Percentiles rank a stretch among this genome's conserved stretches.
phyloP scores from a whole-genome alignment of 2,888 invertebrate species.

The Megalurothrips usitatus region DNA sequence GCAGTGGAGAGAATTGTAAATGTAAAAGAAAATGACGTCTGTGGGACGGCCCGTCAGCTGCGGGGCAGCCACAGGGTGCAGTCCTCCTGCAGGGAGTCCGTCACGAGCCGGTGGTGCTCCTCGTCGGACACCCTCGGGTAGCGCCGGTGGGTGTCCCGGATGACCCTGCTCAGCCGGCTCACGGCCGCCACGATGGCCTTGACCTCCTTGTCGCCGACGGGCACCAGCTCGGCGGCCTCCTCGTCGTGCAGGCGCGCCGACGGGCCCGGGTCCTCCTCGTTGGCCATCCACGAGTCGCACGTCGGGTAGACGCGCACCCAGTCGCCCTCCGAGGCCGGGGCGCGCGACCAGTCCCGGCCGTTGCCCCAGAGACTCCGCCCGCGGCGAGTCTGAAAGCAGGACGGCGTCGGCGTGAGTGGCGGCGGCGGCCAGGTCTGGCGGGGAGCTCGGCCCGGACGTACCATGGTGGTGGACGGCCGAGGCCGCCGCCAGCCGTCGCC shows the following conservation, averaged over 20 bases:
- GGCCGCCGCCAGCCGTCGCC: slow-evolving; percentile 27
- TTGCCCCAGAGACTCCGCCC: slow-evolving; percentile 61
- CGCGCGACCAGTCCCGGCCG: slow-evolving; percentile 63
- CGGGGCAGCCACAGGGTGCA: background rate
- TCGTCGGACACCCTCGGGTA: background rate
- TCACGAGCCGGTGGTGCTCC: slow-evolving; percentile 29
- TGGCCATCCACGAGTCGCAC: slow-evolving; percentile 39
- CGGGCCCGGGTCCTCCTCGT: slow-evolving; percentile 37
- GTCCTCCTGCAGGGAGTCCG: slow-evolving; percentile 26
- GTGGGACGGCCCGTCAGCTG: background rate
- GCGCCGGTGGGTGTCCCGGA: slow-evolving; percentile 25
- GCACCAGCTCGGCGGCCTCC: slow-evolving; percentile 43
- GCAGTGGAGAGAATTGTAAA: too few species aligned
- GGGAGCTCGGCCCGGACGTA: slow-evolving; percentile 32
- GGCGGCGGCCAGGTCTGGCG: slow-evolving; percentile 46
- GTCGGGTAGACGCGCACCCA: slow-evolving; percentile 73
- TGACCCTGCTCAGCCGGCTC: slow-evolving; percentile 31
- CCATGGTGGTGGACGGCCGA: slow-evolving; percentile 34
- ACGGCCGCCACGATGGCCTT: slow-evolving; percentile 38
- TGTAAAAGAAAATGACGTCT: too few species aligned
- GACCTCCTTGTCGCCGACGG: slow-evolving; percentile 43
- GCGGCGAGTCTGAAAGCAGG: slow-evolving; percentile 47
- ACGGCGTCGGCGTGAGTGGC: slow-evolving; percentile 49
- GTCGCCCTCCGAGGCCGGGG: slow-evolving; percentile 62
- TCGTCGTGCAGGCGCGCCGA: slow-evolving; percentile 32